Evolutionary conservation across 1,140 invertebrate genomes (phyloP), one percentile per base, ranked within the genome.

Genomic region (Orius insidiosus): DNA sequence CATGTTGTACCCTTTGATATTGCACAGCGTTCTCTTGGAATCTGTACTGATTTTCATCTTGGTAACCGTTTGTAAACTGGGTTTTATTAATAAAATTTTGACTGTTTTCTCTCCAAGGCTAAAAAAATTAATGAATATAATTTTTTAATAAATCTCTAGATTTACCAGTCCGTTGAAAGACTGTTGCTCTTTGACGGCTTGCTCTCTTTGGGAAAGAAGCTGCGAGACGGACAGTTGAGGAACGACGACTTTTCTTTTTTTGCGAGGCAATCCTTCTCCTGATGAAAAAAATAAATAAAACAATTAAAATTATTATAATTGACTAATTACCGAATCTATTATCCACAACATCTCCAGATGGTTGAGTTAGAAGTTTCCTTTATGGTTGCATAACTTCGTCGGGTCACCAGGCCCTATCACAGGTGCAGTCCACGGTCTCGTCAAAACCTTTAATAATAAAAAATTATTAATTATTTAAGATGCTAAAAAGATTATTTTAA

Each of bases 361-460:
- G 11, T 19, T 45, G 67, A 55, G 76, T 70, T 59, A 80, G 62
- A 54, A 80, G 72, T 81, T 87, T 86, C 69, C 82, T 64, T 85
- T 84, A 66, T 87, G 84, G 65, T 82, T 85, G 67, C 83, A 87
- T 54, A 86, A 68, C 63, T 82, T 85, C 41, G 76, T 79, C 67
- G 78, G 65, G 60, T 77, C 75, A 45, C 67, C 65, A 48, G 65
- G 63, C 47, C 73, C 71, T 50, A 75, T 70, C 36, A 71, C 72
- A 54, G 67, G 63, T 51, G 66, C 59, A 49, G 68, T 68, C 68
- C 77, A 80, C 54, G 75, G 70, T 60, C 76, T 75, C 52, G 77
- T 77, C 52, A 67, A 63, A 55, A 84, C 74, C 77, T 80, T 24
- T 24, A 24, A 4, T 3, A 24, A 24, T 24, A 4, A 24, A 24